A percentile compares a stretch with the other conserved stretches of the same genome.
Evolutionary conservation across 2,797 vertebrate genomes (phyloP).

Genomic region (Peromyscus eremicus): DNA sequence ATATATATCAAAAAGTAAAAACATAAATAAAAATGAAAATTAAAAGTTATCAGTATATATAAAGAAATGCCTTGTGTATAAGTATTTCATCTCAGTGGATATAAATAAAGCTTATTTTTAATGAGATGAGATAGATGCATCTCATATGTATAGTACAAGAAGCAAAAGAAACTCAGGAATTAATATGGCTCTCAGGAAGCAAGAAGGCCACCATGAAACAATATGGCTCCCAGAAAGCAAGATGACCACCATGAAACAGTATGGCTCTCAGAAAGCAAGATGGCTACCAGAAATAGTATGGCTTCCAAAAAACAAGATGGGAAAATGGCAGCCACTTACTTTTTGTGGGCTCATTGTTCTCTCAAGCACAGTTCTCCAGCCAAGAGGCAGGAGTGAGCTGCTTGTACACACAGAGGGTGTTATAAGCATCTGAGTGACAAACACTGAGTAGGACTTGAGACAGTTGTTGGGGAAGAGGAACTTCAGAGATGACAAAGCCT

Average conservation of each 20-base stretch:
- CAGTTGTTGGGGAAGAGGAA: not conserved
- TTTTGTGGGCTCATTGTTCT: not conserved
- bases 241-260: no score
- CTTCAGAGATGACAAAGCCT: not conserved
- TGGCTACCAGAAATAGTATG: no score
- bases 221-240: no score
- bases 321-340: not conserved
- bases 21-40: not conserved
- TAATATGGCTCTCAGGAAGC: not conserved
- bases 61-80: not conserved
- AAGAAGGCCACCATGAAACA: not conserved
- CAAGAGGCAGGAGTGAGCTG: not conserved
- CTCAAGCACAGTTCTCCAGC: no score
- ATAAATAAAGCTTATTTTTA: not conserved
- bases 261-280: not conserved
- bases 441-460: not conserved
- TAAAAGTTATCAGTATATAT: not conserved
- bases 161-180: not conserved
- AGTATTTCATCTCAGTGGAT: not conserved
- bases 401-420: not conserved
- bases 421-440: not conserved
- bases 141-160: no score
- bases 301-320: not conserved
- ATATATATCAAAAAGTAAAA: not conserved
- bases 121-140: not conserved